Evolutionary conservation across 2,113 vertebrate species (phyloP).

Genomic region (Hydrochoerus hydrochaeris): DNA sequence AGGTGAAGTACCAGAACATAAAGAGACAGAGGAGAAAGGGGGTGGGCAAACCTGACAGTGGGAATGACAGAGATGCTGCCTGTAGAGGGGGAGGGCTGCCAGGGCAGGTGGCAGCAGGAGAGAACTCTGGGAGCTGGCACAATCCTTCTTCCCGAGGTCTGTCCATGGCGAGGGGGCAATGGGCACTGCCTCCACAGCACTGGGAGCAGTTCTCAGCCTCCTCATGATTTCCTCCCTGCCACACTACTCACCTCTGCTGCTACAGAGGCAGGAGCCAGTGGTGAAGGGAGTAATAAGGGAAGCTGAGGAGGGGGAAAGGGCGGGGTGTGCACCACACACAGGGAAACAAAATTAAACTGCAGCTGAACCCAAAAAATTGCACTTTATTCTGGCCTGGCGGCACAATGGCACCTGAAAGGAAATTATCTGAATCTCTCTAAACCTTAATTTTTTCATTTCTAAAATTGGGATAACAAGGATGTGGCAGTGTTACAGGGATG

Average conservation of each 20-base stretch:
- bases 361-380: not conserved
- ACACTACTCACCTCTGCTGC: not conserved
- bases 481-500: not conserved
- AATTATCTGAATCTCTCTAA: not conserved
- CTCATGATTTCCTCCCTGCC: not conserved
- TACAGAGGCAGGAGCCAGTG: not conserved
- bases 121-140: not conserved
- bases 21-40: not conserved
- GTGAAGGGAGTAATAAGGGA: not conserved
- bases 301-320: not conserved
- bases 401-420: not conserved
- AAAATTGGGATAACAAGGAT: not conserved
- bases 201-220: not conserved
- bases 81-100: rapidly evolving
- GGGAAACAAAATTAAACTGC: not conserved
- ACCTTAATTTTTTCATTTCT: not conserved
- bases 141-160: not conserved
- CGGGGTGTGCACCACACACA: not conserved
- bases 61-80: not conserved
- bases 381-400: not conserved
- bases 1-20: not conserved
- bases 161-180: not conserved
- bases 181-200: not conserved
- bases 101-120: rapidly evolving
- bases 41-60: rapidly evolving